phyloP scores from a whole-genome alignment of 2,113 vertebrate species.

The Microtus montanus region DNA sequence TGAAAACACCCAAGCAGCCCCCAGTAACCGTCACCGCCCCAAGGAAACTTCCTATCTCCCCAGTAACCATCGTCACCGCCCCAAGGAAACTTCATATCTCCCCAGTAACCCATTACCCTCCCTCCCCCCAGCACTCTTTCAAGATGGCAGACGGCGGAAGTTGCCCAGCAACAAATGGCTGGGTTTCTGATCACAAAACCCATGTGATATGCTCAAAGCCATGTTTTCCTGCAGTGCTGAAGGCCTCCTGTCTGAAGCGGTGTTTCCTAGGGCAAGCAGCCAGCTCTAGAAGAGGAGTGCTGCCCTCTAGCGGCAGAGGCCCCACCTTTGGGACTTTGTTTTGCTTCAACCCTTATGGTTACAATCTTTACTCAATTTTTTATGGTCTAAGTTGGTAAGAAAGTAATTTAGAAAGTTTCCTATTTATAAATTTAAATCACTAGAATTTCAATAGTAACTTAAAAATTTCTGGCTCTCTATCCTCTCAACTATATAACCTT shows the following conservation, averaged over 20 bases:
- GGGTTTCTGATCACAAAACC: background rate
- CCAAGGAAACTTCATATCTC: background rate
- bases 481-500: background rate
- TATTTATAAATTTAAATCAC: conserved; percentile 19
- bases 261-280: background rate
- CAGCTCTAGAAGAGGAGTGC: background rate
- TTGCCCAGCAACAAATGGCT: background rate
- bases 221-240: background rate
- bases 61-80: background rate
- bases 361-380: conserved; percentile 7
- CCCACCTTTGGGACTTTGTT: background rate
- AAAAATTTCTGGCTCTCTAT: background rate
- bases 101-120: background rate
- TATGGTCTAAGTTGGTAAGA: background rate
- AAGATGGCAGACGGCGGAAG: background rate
- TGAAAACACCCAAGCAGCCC: background rate
- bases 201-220: background rate
- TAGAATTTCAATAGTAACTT: background rate
- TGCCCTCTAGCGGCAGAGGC: background rate
- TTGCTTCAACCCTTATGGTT: background rate
- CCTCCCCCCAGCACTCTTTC: background rate
- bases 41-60: no score
- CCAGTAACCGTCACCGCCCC: background rate
- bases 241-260: background rate
- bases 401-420: background rate